phyloP scores from a whole-genome alignment of 2,888 invertebrate species.

The Callimorpha dominula region DNA sequence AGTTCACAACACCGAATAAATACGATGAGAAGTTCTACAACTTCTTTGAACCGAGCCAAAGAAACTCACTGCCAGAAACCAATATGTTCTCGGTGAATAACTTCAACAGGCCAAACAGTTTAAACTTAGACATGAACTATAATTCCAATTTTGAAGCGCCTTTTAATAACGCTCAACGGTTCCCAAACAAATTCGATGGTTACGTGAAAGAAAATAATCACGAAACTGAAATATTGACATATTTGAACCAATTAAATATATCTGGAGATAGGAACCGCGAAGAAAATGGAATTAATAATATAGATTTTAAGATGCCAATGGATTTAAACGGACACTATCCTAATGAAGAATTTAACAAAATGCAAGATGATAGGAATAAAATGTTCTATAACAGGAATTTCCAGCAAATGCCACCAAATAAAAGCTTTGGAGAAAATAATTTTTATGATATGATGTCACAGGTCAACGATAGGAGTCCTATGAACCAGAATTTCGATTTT shows the following conservation, averaged over 20 bases:
- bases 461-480: constrained; percentile 66
- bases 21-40: constrained; percentile 78
- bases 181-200: constrained; percentile 66
- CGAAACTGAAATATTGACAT: constrained; percentile 73
- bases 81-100: constrained; percentile 71
- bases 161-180: constrained; percentile 67
- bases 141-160: constrained; percentile 68
- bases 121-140: constrained; percentile 76
- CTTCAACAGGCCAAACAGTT: constrained; percentile 75
- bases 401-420: constrained; percentile 67
- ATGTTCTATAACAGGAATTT: constrained; percentile 72
- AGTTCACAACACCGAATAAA: constrained; percentile 75
- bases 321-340: constrained; percentile 74
- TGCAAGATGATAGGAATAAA: constrained; percentile 72
- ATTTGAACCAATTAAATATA: constrained; percentile 74
- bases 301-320: constrained; percentile 74
- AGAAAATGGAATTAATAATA: constrained; percentile 64
- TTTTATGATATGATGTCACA: constrained; percentile 74
- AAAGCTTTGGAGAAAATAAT: constrained; percentile 70
- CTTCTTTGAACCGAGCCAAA: constrained; percentile 82
- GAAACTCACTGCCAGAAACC: constrained; percentile 78
- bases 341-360: constrained; percentile 67
- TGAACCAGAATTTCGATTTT: constrained; percentile 74
- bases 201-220: constrained; percentile 69
- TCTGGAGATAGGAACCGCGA: constrained; percentile 69